Conservation (phyloP, 2,113 vertebrate genomes). For the Indri indri region DNA sequence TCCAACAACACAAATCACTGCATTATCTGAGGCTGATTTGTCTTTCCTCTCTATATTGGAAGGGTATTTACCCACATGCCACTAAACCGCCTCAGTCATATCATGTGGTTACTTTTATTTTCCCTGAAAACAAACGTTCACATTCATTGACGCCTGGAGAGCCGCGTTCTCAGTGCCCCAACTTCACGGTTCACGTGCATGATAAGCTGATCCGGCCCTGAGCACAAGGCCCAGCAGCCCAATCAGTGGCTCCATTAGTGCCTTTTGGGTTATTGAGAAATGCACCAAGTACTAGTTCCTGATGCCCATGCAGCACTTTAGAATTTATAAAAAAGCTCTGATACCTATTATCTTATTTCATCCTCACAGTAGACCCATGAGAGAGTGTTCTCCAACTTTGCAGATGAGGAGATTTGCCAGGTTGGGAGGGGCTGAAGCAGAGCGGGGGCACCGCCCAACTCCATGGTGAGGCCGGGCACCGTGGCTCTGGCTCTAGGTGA, state of each 20-base stretch:
- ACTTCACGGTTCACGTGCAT: background rate
- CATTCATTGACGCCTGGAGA: background rate
- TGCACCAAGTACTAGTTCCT: background rate
- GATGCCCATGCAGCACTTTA: background rate
- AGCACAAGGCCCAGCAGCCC: background rate
- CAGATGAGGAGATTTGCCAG: background rate
- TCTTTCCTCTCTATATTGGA: slow-evolving; percentile 11
- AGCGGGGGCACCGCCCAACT: accelerated
- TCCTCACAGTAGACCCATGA: background rate
- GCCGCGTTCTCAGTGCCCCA: background rate
- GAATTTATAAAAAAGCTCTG: background rate
- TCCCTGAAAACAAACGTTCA: slow-evolving; percentile 1
- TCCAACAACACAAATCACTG: slow-evolving; percentile 25
- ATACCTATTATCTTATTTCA: background rate
- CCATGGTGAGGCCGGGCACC: background rate
- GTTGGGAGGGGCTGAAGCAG: background rate
- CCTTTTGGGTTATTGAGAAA: background rate
- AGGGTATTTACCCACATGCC: slow-evolving; percentile 54
- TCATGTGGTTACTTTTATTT: slow-evolving; percentile 35
- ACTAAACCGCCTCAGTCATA: slow-evolving; percentile 57
- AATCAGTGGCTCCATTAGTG: too few species aligned
- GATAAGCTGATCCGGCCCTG: background rate
- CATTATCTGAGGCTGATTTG: background rate
- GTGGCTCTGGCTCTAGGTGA: background rate
- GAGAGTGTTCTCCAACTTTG: background rate